Evolutionary conservation across 2,797 vertebrate species (phyloP), one percentile per base, ranked within the genome.

Genomic region (Myiotriccus ornatus): DNA sequence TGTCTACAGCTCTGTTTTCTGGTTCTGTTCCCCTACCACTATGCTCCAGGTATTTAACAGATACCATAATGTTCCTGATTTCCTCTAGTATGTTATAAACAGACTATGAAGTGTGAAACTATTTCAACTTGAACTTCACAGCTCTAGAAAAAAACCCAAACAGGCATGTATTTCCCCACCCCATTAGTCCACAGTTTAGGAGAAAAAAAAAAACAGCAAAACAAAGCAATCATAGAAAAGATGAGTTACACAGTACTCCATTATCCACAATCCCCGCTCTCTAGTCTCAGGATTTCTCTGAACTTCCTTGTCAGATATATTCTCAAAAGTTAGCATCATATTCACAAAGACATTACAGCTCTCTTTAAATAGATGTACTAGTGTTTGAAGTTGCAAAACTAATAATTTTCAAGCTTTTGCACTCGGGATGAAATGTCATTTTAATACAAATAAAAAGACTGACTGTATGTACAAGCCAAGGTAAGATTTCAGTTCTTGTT

Each of bases 391-490:
- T 97, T 98, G 95, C 84, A 98, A 97, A 97, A 97, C 97, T 97
- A 98, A 95, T 93, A 91, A 97, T 94, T 96, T 95, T 97, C 96
- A 97, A 98, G 95, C 95, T 97, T 97, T 90, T 94, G 96, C 97
- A 98, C 96, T 97, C 83, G 94, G 97, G 94, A 98, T 96, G 97
- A 92, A 94, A 97, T 96, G 97, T 97, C 97, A 97, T 95, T 97
- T 98, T 97, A 97, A 96, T 98, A 97, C 63, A 94, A 97, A 97
- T 97, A 97, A 90, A 97, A 97, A 97, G 97, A 98, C 95, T 97
- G 95, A 96, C 95, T 97, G 90, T 98, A 99, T 98, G 97, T 99
- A 98, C 98, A 99, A 96, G 96, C 95, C 96, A 97, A 98, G 91
- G 67, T 96, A 96, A 97, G 94, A 93, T 96, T 97, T 98, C 94